Conservation (phyloP, 2,797 vertebrate species). For the Yasuhikotakia modesta region DNA sequence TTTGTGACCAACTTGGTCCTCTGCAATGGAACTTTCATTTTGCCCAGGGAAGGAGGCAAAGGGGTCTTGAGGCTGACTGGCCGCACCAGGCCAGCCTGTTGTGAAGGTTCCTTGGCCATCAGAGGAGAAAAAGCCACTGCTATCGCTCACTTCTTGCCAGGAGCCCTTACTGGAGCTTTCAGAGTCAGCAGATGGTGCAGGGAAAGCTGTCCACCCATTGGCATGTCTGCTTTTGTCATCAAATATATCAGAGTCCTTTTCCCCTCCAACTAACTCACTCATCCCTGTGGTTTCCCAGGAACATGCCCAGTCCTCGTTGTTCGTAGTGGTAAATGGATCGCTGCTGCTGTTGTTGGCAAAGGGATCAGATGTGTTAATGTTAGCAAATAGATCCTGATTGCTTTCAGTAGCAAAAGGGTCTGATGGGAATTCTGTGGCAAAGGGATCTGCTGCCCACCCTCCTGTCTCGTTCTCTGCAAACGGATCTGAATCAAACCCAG, state of each 20-base stretch:
- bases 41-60: conserved; percentile 55
- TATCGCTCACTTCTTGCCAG: conserved; percentile 72
- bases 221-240: conserved; percentile 63
- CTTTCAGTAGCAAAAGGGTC: conserved; percentile 22
- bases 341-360: conserved; percentile 11
- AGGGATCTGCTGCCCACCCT: conserved; percentile 70
- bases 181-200: conserved; percentile 61
- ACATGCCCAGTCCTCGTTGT: conserved; percentile 62
- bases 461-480: conserved; percentile 43
- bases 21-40: conserved; percentile 66
- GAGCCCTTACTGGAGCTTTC: conserved; percentile 58
- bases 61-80: conserved; percentile 55
- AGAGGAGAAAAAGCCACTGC: conserved; percentile 65
- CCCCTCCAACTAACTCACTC: conserved; percentile 57
- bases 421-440: conserved; percentile 55
- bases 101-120: conserved; percentile 65
- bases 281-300: conserved; percentile 71
- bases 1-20: conserved; percentile 78
- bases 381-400: conserved; percentile 30
- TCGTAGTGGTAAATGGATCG: conserved; percentile 70
- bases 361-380: conserved; percentile 20
- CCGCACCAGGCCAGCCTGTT: conserved; percentile 61
- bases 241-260: conserved; percentile 64
- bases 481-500: conserved; percentile 48
- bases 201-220: conserved; percentile 72